Percentiles rank a stretch among this genome's conserved stretches.
These are phyloP conservation scores for Telenomus remus DNA, from an alignment of 1,140 invertebrate species.

Conservation along the genomic window DNA sequence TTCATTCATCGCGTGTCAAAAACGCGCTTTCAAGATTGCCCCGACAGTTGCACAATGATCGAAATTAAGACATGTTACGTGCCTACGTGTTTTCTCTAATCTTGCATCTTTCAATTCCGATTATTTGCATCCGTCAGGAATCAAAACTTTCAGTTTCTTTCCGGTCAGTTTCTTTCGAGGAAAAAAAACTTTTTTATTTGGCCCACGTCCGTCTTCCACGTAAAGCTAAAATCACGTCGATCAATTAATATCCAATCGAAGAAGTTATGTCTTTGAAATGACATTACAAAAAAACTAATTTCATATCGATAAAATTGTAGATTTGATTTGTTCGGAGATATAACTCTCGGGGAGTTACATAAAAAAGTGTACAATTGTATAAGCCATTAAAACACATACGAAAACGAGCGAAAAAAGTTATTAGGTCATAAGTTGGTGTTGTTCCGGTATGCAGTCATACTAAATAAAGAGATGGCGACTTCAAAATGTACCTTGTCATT, in stretches of 20 bases:
- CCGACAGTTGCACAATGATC: slow-evolving; percentile 10
- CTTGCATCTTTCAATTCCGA: slow-evolving; percentile 14
- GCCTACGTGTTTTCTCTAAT: slow-evolving; percentile 36
- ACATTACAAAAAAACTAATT: neutral
- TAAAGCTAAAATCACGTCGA: too few species aligned
- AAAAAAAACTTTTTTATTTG: slow-evolving; percentile 22
- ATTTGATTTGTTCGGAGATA: too few species aligned
- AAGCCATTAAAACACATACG: slow-evolving; percentile 10
- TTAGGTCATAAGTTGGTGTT: slow-evolving; percentile 11
- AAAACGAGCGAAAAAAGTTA: slow-evolving; percentile 9
- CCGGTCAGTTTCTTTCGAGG: slow-evolving; percentile 2
- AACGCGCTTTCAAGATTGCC: slow-evolving; percentile 10
- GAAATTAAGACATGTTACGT: slow-evolving; percentile 34
- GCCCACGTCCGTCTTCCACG: too few species aligned
- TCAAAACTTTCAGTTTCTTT: slow-evolving; percentile 3
- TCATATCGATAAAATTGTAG: neutral
- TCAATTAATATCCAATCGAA: too few species aligned
- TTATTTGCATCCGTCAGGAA: slow-evolving; percentile 10
- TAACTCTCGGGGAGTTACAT: too few species aligned
- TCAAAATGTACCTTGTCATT: slow-evolving; percentile 27
- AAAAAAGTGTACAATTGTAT: slow-evolving; percentile 3
- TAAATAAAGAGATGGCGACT: slow-evolving; percentile 2
- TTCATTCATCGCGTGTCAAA: slow-evolving; percentile 11
- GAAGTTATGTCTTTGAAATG: too few species aligned
- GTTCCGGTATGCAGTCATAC: slow-evolving; percentile 15